Evolutionary conservation across 2,797 vertebrate species (phyloP).

Genomic region (Rhynchotus rufescens): DNA sequence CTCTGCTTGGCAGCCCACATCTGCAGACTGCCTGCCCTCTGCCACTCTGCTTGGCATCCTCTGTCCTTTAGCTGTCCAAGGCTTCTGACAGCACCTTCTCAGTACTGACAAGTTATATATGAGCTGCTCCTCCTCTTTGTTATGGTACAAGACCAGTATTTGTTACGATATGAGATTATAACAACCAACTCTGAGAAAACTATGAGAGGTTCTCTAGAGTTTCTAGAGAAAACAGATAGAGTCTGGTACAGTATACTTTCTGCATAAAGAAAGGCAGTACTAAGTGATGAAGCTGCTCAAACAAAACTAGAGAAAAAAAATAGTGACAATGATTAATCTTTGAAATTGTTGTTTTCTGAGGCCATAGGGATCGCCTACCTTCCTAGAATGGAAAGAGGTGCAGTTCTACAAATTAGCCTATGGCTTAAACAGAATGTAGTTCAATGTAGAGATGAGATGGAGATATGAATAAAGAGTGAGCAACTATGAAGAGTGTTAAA

Average conservation of each 20-base stretch:
- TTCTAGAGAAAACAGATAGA: too few species aligned
- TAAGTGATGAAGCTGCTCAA: background rate
- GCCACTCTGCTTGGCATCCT: rapidly evolving
- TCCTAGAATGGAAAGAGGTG: background rate
- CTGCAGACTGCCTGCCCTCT: rapidly evolving
- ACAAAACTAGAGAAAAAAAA: background rate
- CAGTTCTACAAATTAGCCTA: background rate
- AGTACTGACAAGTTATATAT: background rate
- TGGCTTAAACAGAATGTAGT: background rate
- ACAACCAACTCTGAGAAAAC: background rate
- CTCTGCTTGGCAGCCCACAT: background rate
- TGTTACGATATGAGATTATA: background rate
- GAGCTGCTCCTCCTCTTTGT: background rate
- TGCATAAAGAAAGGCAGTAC: background rate
- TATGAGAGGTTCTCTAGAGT: background rate
- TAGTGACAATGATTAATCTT: background rate
- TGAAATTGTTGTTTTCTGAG: background rate
- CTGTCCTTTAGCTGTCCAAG: background rate
- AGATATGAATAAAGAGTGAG: background rate
- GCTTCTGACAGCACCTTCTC: background rate
- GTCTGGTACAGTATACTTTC: background rate
- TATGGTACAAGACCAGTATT: background rate
- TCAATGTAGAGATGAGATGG: background rate
- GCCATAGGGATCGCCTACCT: background rate
- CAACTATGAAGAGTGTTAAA: background rate